phyloP scores from a whole-genome alignment of 1,140 invertebrate species.

The Condylostylus longicornis region DNA sequence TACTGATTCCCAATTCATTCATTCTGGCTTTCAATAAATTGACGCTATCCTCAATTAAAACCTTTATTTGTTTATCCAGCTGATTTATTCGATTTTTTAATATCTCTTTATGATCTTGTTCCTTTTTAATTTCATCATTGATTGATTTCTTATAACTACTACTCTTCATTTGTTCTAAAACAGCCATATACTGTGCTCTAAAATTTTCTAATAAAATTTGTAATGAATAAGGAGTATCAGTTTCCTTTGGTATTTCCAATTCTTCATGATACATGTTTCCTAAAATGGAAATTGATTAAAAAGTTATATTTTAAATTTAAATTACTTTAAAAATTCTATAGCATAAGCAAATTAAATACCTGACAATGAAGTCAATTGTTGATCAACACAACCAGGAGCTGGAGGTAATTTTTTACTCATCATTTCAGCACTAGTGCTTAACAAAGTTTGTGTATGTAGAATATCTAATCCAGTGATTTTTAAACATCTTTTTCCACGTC shows the following conservation, averaged over 20 bases:
- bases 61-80: slow-evolving; percentile 80
- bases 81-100: slow-evolving; percentile 64
- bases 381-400: slow-evolving; percentile 77
- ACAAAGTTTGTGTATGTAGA: slow-evolving; percentile 75
- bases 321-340: no score
- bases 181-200: slow-evolving; percentile 65
- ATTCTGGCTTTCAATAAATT: slow-evolving; percentile 74
- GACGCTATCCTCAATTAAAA: slow-evolving; percentile 83
- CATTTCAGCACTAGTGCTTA: slow-evolving; percentile 52
- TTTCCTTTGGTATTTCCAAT: slow-evolving; percentile 58
- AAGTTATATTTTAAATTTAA: slow-evolving; percentile 36
- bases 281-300: no score
- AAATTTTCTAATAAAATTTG: slow-evolving; percentile 73
- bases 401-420: slow-evolving; percentile 55
- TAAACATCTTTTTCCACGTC: slow-evolving; percentile 20
- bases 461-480: slow-evolving; percentile 71
- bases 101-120: slow-evolving; percentile 69
- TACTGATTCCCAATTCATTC: slow-evolving; percentile 77
- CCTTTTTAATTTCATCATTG: slow-evolving; percentile 60
- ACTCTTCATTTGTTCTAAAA: slow-evolving; percentile 66
- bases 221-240: slow-evolving; percentile 66
- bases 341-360: no score
- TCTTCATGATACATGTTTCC: slow-evolving; percentile 60
- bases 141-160: slow-evolving; percentile 57
- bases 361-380: slow-evolving; percentile 63